A percentile compares a stretch with the other conserved stretches of the same genome.
Evolutionary conservation across 1,140 invertebrate genomes (phyloP).

Genomic region (Drosophila equinoxialis): DNA sequence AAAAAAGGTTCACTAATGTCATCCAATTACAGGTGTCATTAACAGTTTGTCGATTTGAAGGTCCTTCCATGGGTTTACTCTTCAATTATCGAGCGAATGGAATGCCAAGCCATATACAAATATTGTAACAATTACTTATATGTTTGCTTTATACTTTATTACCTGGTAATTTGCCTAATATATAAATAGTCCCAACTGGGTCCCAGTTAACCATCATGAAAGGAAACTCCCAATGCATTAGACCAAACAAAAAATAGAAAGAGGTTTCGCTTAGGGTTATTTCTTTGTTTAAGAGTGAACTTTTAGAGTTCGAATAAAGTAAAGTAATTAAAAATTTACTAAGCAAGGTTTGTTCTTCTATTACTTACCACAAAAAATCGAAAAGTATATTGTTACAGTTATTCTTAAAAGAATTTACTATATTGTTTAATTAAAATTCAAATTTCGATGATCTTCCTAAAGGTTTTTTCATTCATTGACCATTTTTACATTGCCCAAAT

Average conservation of each 20-base stretch:
- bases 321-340: no score
- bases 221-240: constrained; percentile 63
- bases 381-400: no score
- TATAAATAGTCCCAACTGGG: constrained; percentile 56
- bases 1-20: constrained; percentile 57
- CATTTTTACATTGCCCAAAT: no score
- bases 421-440: no score
- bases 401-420: no score
- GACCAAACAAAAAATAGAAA: not conserved
- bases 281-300: no score
- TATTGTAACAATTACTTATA: constrained; percentile 74
- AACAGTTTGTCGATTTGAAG: constrained; percentile 61
- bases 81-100: constrained; percentile 52
- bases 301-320: no score
- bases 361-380: no score
- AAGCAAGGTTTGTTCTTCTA: no score
- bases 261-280: not conserved
- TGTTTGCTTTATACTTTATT: constrained; percentile 56
- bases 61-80: constrained; percentile 59
- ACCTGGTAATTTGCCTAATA: constrained; percentile 75
- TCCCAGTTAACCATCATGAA: not conserved
- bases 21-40: constrained; percentile 81
- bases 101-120: constrained; percentile 44
- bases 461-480: no score
- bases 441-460: no score